Evolutionary conservation across 2,113 vertebrate genomes (phyloP).

Genomic region (Raja brachyura): DNA sequence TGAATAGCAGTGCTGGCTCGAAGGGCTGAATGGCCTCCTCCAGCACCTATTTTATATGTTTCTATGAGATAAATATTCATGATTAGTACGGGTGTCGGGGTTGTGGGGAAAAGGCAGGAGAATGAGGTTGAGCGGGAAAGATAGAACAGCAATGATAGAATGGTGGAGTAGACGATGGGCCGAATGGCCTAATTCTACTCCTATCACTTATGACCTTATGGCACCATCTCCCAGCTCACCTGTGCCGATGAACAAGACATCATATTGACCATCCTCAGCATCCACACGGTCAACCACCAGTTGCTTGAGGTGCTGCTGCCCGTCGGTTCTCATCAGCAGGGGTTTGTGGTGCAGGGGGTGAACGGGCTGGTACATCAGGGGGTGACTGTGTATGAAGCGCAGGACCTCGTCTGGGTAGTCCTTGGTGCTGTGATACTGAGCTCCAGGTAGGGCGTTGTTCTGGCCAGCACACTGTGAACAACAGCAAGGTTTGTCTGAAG

Average conservation of each 20-base stretch:
- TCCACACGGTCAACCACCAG: slow-evolving; percentile 89
- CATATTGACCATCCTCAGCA: slow-evolving; percentile 91
- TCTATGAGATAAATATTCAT: no score
- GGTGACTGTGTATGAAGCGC: slow-evolving; percentile 81
- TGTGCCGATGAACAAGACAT: slow-evolving; percentile 92
- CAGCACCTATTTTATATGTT: no score
- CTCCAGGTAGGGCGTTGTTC: slow-evolving; percentile 64
- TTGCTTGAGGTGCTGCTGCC: slow-evolving; percentile 79
- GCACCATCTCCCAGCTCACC: slow-evolving; percentile 55
- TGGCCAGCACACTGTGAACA: slow-evolving; percentile 83
- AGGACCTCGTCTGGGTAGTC: slow-evolving; percentile 90
- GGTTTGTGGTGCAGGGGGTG: slow-evolving; percentile 78
- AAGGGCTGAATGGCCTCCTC: no score
- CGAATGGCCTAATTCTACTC: no score
- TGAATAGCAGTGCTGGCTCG: no score
- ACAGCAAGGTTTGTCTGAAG: not conserved
- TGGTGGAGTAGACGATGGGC: no score
- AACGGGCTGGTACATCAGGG: slow-evolving; percentile 81
- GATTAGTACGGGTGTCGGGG: no score
- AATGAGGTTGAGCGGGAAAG: no score
- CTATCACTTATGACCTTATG: no score
- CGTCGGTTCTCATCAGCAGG: slow-evolving; percentile 78
- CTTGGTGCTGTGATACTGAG: slow-evolving; percentile 77
- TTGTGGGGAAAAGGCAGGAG: no score
- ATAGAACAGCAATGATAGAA: no score